Evolutionary conservation across 2,797 vertebrate genomes (phyloP).

Genomic region (Thripadectes ignobilis): DNA sequence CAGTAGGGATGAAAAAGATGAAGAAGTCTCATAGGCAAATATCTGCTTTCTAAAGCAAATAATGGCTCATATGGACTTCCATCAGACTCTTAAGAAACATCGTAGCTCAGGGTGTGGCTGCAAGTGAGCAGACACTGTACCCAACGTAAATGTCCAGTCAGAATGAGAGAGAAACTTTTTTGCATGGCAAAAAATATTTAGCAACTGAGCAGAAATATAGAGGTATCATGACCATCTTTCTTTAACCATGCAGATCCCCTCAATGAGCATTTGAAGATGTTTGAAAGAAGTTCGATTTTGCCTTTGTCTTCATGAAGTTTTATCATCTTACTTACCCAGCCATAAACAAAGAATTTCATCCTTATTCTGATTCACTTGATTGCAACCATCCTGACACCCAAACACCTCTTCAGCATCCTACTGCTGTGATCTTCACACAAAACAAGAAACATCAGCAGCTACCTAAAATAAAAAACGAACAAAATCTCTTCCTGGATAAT

Average conservation of each 20-base stretch:
- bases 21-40: neutral
- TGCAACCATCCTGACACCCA: neutral
- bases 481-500: neutral
- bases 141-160: neutral
- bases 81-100: neutral
- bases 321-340: neutral
- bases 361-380: neutral
- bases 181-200: neutral
- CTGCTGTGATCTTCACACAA: neutral
- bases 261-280: neutral
- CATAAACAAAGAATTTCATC: neutral
- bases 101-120: neutral
- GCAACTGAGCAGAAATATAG: neutral
- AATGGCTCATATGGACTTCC: neutral
- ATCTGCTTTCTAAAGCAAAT: neutral
- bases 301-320: neutral
- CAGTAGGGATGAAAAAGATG: neutral
- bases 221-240: neutral
- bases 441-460: neutral
- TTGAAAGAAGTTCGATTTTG: neutral
- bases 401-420: neutral
- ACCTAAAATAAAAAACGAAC: neutral
- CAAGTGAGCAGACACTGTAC: neutral
- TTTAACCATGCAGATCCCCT: neutral
- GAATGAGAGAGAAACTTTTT: neutral